A percentile compares a stretch with the other conserved stretches of the same genome.
These are phyloP conservation scores for Tribolium freemani DNA, from an alignment of 2,888 invertebrate species.

Conservation along the genomic window DNA sequence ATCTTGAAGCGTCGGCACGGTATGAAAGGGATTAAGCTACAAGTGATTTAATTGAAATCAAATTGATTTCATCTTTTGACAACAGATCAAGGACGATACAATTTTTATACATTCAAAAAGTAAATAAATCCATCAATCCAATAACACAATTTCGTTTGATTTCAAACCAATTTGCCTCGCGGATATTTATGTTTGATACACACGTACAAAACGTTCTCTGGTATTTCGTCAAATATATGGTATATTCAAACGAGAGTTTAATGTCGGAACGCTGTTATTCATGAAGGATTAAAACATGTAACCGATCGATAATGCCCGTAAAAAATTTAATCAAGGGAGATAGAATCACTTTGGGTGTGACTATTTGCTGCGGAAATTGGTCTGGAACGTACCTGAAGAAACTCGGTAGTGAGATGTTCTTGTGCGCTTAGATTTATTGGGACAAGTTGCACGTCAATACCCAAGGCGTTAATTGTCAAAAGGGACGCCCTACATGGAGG, in stretches of 20 bases:
- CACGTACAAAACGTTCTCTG: no score
- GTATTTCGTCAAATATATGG: neutral
- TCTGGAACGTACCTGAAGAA: slow-evolving; percentile 59
- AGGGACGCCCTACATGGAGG: slow-evolving; percentile 68
- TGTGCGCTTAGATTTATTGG: slow-evolving; percentile 67
- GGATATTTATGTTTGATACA: neutral
- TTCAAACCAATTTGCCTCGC: neutral
- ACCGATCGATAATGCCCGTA: neutral
- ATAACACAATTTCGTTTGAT: neutral
- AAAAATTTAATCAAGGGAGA: slow-evolving; percentile 8
- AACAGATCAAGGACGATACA: no score
- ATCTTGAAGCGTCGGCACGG: slow-evolving; percentile 73
- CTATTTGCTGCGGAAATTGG: neutral
- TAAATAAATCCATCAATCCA: neutral
- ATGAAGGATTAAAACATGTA: neutral
- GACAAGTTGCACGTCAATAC: slow-evolving; percentile 66
- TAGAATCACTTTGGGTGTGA: neutral
- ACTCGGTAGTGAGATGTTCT: slow-evolving; percentile 65
- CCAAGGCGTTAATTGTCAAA: slow-evolving; percentile 66
- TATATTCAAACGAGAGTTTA: neutral
- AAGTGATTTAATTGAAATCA: slow-evolving; percentile 48
- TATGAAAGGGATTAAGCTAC: slow-evolving; percentile 73
- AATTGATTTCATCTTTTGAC: neutral
- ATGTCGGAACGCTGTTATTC: neutral
- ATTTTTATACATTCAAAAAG: neutral